Conservation (phyloP, 2,797 vertebrate genomes). For the Leptatherina wallacei region DNA sequence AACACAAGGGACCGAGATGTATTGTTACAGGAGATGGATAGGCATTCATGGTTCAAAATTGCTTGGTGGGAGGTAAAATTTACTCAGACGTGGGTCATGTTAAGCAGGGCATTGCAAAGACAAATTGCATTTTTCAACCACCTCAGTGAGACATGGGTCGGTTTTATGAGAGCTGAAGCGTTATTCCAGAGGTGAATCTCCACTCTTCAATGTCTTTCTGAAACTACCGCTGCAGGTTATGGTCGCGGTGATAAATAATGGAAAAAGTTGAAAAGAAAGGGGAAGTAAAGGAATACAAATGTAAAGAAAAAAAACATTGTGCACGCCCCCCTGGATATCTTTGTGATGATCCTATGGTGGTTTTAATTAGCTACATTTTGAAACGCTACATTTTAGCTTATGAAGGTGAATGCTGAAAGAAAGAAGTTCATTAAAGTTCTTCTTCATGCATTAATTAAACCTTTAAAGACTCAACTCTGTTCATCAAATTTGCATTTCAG, state of each 20-base stretch:
- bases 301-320: not conserved
- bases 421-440: too few relatives aligned
- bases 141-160: conserved; percentile 7
- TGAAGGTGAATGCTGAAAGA: too few relatives aligned
- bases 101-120: conserved; percentile 38
- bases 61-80: conserved; percentile 57
- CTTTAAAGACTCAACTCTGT: too few relatives aligned
- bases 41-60: conserved; percentile 46
- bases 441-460: too few relatives aligned
- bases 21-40: conserved; percentile 61
- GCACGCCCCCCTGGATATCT: too few relatives aligned
- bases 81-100: conserved; percentile 49
- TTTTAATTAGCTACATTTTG: too few relatives aligned
- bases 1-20: conserved; percentile 32
- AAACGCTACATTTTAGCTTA: too few relatives aligned
- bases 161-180: conserved; percentile 30
- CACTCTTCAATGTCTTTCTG: conserved; percentile 3
- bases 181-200: conserved; percentile 36
- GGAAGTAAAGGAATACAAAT: not conserved
- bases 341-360: too few relatives aligned
- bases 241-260: conserved; percentile 5
- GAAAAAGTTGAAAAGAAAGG: not conserved
- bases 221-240: conserved; percentile 8
- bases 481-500: too few relatives aligned
- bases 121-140: conserved; percentile 47